phyloP scores from a whole-genome alignment of 1,140 invertebrate species.

The Hycleus phaleratus region DNA sequence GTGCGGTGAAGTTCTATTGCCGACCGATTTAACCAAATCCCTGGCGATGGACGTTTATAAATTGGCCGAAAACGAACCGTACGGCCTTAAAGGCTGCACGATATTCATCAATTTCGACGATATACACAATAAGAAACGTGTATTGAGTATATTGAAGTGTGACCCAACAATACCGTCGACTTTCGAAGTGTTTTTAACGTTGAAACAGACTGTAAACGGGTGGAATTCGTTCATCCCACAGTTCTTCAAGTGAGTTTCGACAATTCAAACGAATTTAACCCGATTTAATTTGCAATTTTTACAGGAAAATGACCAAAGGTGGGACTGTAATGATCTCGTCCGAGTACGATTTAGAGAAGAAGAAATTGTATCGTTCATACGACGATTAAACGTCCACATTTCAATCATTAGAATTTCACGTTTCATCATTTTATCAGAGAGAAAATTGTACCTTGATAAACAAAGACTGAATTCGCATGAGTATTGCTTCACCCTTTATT shows the following conservation, averaged over 20 bases:
- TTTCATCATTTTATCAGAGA: no score
- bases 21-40: constrained; percentile 63
- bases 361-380: constrained; percentile 35
- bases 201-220: constrained; percentile 70
- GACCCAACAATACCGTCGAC: constrained; percentile 76
- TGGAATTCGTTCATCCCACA: constrained; percentile 78
- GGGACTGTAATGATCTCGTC: constrained; percentile 38
- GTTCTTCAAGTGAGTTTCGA: constrained; percentile 68
- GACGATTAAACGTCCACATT: no score
- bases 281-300: constrained; percentile 17
- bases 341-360: constrained; percentile 34
- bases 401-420: no score
- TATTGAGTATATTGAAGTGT: constrained; percentile 63
- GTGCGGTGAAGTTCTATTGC: constrained; percentile 72
- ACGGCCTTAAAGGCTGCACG: constrained; percentile 69
- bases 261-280: not conserved
- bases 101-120: constrained; percentile 68
- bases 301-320: constrained; percentile 37
- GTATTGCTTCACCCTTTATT: no score
- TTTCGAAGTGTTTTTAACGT: constrained; percentile 74
- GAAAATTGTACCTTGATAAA: no score
- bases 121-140: constrained; percentile 53
- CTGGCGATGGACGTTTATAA: constrained; percentile 67
- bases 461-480: no score
- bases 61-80: constrained; percentile 76